Evolutionary conservation across 2,888 invertebrate genomes (phyloP).

Genomic region (Diogma glabrata): DNA sequence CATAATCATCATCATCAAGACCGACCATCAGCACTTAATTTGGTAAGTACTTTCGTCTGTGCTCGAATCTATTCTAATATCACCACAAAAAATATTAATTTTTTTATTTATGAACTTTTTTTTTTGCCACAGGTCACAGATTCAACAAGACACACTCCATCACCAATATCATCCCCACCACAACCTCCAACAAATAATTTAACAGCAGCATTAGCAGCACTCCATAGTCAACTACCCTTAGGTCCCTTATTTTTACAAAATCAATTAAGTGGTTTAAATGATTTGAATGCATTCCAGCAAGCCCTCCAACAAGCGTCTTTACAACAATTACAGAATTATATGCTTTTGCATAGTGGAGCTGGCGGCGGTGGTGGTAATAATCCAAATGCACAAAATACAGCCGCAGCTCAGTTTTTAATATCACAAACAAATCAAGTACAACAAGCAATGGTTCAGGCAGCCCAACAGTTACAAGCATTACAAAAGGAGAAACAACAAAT

Average conservation of each 20-base stretch:
- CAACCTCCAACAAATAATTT: constrained; percentile 23
- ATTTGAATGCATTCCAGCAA: constrained; percentile 13
- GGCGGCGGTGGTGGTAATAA: constrained; percentile 1
- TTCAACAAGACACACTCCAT: constrained; percentile 17
- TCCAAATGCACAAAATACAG: constrained; percentile 24
- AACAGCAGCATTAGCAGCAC: constrained; percentile 22
- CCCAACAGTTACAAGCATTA: constrained; percentile 70
- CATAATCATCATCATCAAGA: constrained; percentile 10
- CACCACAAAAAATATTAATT: constrained; percentile 6
- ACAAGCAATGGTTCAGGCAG: constrained; percentile 75
- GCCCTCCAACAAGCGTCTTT: constrained; percentile 30
- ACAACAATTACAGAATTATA: constrained; percentile 33
- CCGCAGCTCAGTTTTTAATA: constrained; percentile 58
- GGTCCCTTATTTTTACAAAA: constrained; percentile 29
- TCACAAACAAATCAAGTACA: constrained; percentile 32
- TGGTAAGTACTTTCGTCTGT: no score
- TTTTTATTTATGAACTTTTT: neutral
- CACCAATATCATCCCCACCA: constrained; percentile 19
- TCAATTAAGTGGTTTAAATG: constrained; percentile 24
- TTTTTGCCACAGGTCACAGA: constrained; percentile 16
- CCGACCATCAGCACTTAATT: constrained; percentile 16
- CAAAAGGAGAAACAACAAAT: constrained; percentile 51
- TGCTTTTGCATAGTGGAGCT: constrained; percentile 25
- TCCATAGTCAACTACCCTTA: constrained; percentile 25
- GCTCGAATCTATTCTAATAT: no score